Conservation (phyloP, 2,113 vertebrate genomes). For the Festucalex cinctus region DNA sequence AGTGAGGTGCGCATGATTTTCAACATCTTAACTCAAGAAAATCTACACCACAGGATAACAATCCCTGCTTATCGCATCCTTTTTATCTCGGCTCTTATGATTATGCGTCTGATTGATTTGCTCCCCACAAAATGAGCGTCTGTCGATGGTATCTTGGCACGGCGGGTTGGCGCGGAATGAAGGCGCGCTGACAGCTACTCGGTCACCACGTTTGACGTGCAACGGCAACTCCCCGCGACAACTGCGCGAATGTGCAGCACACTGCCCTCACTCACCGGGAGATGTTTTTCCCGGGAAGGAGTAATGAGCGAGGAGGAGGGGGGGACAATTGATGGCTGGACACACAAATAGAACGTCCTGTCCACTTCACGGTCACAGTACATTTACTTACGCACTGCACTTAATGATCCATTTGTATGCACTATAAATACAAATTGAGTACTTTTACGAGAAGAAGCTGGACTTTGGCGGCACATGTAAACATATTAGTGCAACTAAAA, state of each 20-base stretch:
- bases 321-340: background rate
- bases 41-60: background rate
- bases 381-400: background rate
- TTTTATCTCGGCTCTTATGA: background rate
- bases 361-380: background rate
- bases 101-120: background rate
- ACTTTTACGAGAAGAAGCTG: background rate
- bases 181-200: constrained; percentile 48
- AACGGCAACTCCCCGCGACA: no score
- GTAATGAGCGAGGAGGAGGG: constrained; percentile 1
- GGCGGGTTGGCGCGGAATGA: constrained; percentile 49
- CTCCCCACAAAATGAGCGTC: constrained; percentile 54
- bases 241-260: constrained; percentile 29
- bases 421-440: background rate
- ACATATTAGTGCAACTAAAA: background rate
- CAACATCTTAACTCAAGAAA: no score
- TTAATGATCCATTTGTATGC: background rate
- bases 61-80: background rate
- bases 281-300: constrained; percentile 10
- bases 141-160: constrained; percentile 59
- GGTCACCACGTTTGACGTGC: constrained; percentile 29
- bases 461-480: background rate
- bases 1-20: no score
- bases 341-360: background rate
- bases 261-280: background rate